Evolutionary conservation across 1,140 invertebrate species (phyloP).

Genomic region (Helicoverpa armigera): DNA sequence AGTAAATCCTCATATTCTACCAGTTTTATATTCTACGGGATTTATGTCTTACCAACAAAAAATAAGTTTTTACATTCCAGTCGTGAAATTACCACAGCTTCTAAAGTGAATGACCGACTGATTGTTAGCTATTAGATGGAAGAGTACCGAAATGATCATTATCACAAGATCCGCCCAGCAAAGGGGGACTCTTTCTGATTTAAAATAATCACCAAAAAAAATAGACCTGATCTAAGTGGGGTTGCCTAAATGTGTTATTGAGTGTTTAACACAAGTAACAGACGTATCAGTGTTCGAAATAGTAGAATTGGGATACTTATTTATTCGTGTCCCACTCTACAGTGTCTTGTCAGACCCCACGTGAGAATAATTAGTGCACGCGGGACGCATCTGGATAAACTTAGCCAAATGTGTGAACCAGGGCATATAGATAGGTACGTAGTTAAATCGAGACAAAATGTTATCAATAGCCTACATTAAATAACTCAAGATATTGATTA

Average conservation of each 20-base stretch:
- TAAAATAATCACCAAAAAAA: too few species aligned
- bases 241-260: too few species aligned
- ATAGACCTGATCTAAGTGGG: too few species aligned
- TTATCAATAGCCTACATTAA: not conserved
- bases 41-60: too few species aligned
- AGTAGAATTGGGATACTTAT: not conserved
- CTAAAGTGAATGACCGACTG: not conserved
- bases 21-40: too few species aligned
- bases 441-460: too few species aligned
- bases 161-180: not conserved
- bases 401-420: not conserved
- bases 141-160: too few species aligned
- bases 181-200: too few species aligned
- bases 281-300: not conserved
- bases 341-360: conserved; percentile 26
- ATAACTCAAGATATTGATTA: not conserved
- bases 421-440: not conserved
- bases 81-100: too few species aligned
- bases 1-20: too few species aligned
- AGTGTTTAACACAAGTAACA: too few species aligned
- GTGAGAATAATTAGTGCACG: conserved; percentile 20
- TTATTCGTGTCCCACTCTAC: not conserved
- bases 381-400: conserved; percentile 29
- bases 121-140: not conserved
- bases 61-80: too few species aligned